Conservation (phyloP, 2,797 vertebrate genomes). For the Aratinga solstitialis region DNA sequence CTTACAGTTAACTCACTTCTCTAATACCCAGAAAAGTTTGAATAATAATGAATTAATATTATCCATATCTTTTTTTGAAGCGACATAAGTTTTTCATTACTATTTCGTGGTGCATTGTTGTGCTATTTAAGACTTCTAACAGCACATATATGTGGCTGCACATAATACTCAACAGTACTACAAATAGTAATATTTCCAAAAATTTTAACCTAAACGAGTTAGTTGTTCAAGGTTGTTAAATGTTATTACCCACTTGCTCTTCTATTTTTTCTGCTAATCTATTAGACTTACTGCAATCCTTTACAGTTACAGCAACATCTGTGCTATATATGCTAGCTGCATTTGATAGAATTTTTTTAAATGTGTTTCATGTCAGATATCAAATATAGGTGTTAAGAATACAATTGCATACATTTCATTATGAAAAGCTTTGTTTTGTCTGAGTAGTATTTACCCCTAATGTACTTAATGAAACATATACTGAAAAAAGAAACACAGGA, state of each 20-base stretch:
- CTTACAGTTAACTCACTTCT: slow-evolving; percentile 50
- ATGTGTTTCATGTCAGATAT: not conserved
- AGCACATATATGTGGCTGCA: not conserved
- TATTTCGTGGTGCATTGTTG: not conserved
- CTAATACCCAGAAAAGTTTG: slow-evolving; percentile 51
- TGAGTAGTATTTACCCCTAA: not conserved
- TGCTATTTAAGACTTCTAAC: not conserved
- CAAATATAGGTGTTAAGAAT: not conserved
- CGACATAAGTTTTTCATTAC: slow-evolving; percentile 15
- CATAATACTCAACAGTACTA: not conserved
- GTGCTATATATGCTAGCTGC: not conserved
- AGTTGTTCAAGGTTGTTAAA: not conserved
- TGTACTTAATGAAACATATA: not conserved
- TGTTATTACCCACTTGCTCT: not conserved
- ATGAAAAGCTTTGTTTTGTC: not conserved
- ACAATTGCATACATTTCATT: not conserved
- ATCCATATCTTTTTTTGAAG: not conserved
- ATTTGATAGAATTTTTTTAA: not conserved
- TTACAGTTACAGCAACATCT: not conserved
- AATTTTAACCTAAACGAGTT: not conserved
- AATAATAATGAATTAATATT: slow-evolving; percentile 23
- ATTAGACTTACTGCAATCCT: not conserved
- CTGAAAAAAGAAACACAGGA: not conserved
- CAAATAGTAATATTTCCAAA: not conserved
- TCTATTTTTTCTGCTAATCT: not conserved